phyloP scores from a whole-genome alignment of 2,113 vertebrate genomes.

The Sinocyclocheilus anophthalmus region DNA sequence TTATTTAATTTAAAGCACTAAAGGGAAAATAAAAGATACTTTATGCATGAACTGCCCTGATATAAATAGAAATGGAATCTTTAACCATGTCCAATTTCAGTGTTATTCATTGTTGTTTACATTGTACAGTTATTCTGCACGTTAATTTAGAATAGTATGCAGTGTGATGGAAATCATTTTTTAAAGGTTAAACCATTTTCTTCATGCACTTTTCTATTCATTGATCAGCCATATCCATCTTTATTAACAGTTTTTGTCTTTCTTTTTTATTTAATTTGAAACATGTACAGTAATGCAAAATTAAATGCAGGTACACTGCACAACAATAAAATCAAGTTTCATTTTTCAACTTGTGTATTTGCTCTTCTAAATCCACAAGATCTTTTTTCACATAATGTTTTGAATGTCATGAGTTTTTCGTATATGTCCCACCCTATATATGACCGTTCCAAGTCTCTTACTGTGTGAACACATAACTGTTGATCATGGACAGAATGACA shows the following conservation, averaged over 20 bases:
- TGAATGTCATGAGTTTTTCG: neutral
- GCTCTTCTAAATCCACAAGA: neutral
- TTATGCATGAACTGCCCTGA: too few species aligned
- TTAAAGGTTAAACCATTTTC: neutral
- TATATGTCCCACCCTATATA: neutral
- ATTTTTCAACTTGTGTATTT: neutral
- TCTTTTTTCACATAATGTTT: neutral
- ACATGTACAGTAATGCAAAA: neutral
- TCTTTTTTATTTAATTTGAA: neutral
- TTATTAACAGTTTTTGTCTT: neutral
- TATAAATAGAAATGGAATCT: neutral
- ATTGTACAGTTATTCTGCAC: neutral
- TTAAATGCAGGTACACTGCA: neutral
- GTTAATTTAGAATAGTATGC: neutral
- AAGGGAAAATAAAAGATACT: neutral
- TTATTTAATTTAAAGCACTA: neutral
- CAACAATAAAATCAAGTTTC: neutral
- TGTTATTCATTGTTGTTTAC: slow-evolving; percentile 12
- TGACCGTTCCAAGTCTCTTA: neutral
- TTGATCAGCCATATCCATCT: neutral
- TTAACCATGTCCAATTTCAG: neutral
- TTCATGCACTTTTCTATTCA: neutral
- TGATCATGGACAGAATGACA: neutral
- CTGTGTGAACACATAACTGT: neutral
- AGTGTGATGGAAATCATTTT: neutral